Base-by-base conservation (phyloP, 2,888 invertebrate species). In the Cremastinae sp. region DNA sequence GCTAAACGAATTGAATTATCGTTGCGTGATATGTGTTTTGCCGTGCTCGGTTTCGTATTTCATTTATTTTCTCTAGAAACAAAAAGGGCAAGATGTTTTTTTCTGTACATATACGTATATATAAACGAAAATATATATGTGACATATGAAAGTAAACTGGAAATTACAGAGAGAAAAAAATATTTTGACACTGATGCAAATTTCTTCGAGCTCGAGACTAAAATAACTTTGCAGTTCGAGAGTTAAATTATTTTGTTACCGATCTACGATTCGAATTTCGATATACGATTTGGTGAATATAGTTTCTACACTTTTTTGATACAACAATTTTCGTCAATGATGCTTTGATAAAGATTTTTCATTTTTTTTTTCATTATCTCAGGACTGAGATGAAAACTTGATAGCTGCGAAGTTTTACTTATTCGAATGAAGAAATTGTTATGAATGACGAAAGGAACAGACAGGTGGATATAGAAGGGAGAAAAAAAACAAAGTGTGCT, bases 101-200 rank as follows among this genome's bases (percentile, higher is more conserved):
- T 56, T 68, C n/a, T 37, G 37, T 68, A 18, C 35, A n/a, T 22
- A 28, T 41, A 22, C 43, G 43, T 43, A 59, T 41, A 20, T 18
- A 59, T 62, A 49, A 9, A 16, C 35, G 37, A 37, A 56, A 37
- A 56, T 62, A 37, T 37, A 18, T 55, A 68, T 62, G 35, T 58
- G 56, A 56, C 68, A 79, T 64, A 80, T 79, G 82, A 84, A 83
- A 83, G 82, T 82, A 83, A 81, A 81, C 71, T 56, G 73, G 80
- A 45, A 58, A 58, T 4, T 39, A 56, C 2, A 2, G 28, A 58
- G 16, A 43, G 1, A 37, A 59, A 78, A 78, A 78, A 81, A 80
- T 80, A 81, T 82, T 79, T 81, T 82, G 80, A 66, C 79, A 80
- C 80, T n/a, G 69, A 77, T 73, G 72, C 77, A 79, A n/a, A n/a